Evolutionary conservation across 2,113 vertebrate genomes (phyloP).

Genomic region (Pachypanchax playfairii): DNA sequence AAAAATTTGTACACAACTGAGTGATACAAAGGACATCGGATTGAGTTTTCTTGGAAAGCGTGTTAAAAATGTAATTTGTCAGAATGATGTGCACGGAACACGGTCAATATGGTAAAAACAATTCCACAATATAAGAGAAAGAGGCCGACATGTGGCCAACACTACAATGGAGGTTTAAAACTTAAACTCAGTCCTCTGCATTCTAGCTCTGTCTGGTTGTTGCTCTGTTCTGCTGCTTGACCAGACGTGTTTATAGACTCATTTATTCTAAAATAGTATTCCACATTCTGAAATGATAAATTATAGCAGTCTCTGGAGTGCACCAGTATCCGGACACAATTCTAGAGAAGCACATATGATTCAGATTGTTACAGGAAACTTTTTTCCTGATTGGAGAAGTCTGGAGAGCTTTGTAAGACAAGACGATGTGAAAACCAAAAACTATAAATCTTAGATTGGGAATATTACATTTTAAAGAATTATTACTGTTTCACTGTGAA

Average conservation of each 20-base stretch:
- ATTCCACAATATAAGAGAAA: constrained; percentile 22
- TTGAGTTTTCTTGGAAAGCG: constrained; percentile 56
- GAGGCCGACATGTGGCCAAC: constrained; percentile 28
- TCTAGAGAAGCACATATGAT: constrained; percentile 4
- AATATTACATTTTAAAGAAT: background rate
- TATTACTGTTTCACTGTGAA: background rate
- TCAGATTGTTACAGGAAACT: constrained; percentile 9
- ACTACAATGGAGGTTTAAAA: constrained; percentile 22
- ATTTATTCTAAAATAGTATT: constrained; percentile 7
- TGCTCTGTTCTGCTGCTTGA: constrained; percentile 25
- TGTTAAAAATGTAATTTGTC: constrained; percentile 61
- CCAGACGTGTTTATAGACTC: constrained; percentile 24
- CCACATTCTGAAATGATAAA: constrained; percentile 13
- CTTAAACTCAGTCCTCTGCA: constrained; percentile 20
- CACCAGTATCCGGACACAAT: constrained; percentile 1
- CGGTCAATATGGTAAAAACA: constrained; percentile 17
- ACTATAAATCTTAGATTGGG: background rate
- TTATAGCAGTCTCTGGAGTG: background rate
- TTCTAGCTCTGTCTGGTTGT: constrained; percentile 12
- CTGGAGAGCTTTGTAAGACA: constrained; percentile 3
- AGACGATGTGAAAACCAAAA: constrained; percentile 1
- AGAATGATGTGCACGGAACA: constrained; percentile 41
- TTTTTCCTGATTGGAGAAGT: constrained; percentile 1
- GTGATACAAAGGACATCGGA: constrained; percentile 72
- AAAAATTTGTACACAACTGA: constrained; percentile 22